Conservation (phyloP, 2,888 invertebrate genomes). For the Abrostola triplasia region DNA sequence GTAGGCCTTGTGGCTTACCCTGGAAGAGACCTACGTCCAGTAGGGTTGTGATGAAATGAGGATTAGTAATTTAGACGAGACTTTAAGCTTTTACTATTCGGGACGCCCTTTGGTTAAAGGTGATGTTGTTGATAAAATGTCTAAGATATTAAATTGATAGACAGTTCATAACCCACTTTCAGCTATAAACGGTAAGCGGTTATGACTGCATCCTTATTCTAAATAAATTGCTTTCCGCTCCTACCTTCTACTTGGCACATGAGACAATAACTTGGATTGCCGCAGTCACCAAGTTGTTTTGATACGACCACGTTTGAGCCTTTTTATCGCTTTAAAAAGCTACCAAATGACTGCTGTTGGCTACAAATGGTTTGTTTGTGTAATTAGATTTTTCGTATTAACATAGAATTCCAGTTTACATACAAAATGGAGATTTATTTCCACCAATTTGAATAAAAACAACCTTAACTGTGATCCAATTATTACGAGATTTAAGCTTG, state of each 20-base stretch:
- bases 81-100: no score
- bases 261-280: slow-evolving; percentile 43
- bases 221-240: slow-evolving; percentile 17
- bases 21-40: no score
- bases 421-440: slow-evolving; percentile 56
- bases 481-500: slow-evolving; percentile 16
- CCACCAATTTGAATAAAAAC: slow-evolving; percentile 35
- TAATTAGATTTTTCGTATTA: slow-evolving; percentile 57
- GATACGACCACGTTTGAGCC: slow-evolving; percentile 34
- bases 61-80: no score
- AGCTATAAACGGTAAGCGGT: no score
- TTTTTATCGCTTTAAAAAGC: slow-evolving; percentile 32
- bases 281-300: slow-evolving; percentile 43
- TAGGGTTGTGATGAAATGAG: no score
- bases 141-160: no score
- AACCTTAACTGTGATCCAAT: slow-evolving; percentile 55
- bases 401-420: slow-evolving; percentile 60
- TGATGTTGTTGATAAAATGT: no score
- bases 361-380: slow-evolving; percentile 41
- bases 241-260: slow-evolving; percentile 20
- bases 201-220: no score
- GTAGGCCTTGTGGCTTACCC: no score
- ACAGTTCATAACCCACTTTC: no score
- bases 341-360: slow-evolving; percentile 27
- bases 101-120: no score